These are phyloP conservation scores for Notocelia uddmanniana DNA, from an alignment of 2,888 invertebrate genomes.

Conservation along the genomic window DNA sequence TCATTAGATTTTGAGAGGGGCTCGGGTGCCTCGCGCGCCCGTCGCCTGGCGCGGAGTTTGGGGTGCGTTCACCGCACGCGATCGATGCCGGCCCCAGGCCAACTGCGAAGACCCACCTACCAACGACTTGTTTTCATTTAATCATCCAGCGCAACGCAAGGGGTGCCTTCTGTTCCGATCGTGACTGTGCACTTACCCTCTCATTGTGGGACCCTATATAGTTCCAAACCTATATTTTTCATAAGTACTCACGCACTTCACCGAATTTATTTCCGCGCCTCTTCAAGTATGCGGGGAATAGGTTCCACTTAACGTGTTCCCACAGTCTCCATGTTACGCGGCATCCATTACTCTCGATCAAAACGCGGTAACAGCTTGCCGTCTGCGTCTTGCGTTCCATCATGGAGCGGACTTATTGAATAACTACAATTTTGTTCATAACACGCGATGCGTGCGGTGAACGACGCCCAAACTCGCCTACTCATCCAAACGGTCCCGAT, in stretches of 20 bases:
- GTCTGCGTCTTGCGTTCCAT: conserved; percentile 62
- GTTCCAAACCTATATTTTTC: conserved; percentile 40
- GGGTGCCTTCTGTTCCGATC: conserved; percentile 56
- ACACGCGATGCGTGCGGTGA: conserved; percentile 59
- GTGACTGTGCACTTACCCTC: conserved; percentile 58
- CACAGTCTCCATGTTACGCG: conserved; percentile 62
- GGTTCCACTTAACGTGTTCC: conserved; percentile 63
- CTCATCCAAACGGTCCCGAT: conserved; percentile 59
- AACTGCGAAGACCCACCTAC: conserved; percentile 70
- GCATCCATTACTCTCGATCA: conserved; percentile 64
- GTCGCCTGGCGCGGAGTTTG: conserved; percentile 72
- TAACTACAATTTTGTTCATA: conserved; percentile 62
- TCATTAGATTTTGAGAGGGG: conserved; percentile 64
- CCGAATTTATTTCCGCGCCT: conserved; percentile 52
- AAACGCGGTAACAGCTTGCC: conserved; percentile 64
- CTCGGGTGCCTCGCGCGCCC: conserved; percentile 65
- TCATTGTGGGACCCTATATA: conserved; percentile 49
- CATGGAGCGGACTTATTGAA: conserved; percentile 59
- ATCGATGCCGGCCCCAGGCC: conserved; percentile 78
- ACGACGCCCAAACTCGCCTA: conserved; percentile 61
- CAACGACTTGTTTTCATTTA: conserved; percentile 64
- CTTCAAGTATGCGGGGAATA: conserved; percentile 57
- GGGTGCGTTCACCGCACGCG: conserved; percentile 81
- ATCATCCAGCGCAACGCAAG: conserved; percentile 57
- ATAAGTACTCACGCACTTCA: conserved; percentile 31